Evolutionary conservation across 37 sponge, comb jelly and placozoan genomes (phyloP), one percentile per base, ranked within the genome.

Genomic region (Tethya wilhelma): DNA sequence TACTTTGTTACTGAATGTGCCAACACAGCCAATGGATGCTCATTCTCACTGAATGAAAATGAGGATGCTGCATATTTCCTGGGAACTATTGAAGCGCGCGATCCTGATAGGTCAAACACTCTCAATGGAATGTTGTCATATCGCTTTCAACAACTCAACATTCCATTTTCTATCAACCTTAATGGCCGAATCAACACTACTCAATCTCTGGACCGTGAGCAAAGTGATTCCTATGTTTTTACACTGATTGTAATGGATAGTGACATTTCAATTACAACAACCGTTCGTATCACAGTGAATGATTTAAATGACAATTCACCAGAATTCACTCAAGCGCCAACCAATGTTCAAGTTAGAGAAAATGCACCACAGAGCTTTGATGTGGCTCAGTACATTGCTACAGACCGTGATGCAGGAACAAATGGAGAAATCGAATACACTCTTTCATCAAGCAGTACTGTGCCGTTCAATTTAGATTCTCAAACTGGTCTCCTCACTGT

Each of bases 221-320:
- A 37, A 17, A 38, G 32, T 1, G 67, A 79, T 31, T 25, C 38
- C 5, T 79, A 90, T 59, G 2, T 1, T 26, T 30, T 77, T 20
- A 37, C 56, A 0, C 30, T 87, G 17, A 78, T 12, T 28, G 80
- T 92, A 25, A 71, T 41, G 0, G 92, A 92, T 69, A 37, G 67
- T 56, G 75, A 79, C 0, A 56, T 64, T 26, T 55, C 67, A 28
- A 68, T 56, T 28, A 29, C 20, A 0, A 84, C 84, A 0, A 68
- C 49, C 23, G 70, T 87, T 23, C 3, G 12, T 1, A 68, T 91
- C 14, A 77, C 2, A 28, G 67, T 91, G 4, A 53, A 28, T 31
- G 91, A 91, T 56, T 67, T 74, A 22, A 94, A 94, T 59, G 94
- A 94, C 60, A 82, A 83, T 23, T 37, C 79, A 7, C 94, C 94